Conservation (phyloP, 2,113 vertebrate species). For the Microcebus lehilahytsara region DNA sequence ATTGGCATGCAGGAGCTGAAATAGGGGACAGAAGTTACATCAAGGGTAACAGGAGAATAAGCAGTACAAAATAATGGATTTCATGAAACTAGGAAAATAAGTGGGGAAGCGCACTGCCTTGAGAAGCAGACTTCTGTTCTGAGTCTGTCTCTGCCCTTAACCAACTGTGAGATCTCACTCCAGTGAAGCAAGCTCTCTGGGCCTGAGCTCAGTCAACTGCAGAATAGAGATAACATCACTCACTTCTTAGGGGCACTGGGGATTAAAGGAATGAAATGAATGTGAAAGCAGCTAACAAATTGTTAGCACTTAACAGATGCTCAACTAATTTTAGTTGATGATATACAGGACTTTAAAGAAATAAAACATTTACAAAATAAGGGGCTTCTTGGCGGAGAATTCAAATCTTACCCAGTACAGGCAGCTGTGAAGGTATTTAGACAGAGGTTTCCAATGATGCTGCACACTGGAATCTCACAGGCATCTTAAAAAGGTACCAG, state of each 20-base stretch:
- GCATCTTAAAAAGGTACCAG: background rate
- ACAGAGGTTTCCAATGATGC: background rate
- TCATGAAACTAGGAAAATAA: background rate
- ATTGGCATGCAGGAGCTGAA: too few species aligned
- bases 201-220: background rate
- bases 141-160: too few species aligned
- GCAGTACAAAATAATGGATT: too few species aligned
- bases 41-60: background rate
- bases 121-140: background rate
- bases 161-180: background rate
- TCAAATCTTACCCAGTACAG: background rate
- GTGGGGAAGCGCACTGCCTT: background rate
- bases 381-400: background rate
- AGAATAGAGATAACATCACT: rapidly evolving
- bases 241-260: background rate
- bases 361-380: background rate
- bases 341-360: background rate
- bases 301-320: background rate
- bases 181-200: too few species aligned
- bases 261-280: background rate
- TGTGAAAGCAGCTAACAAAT: background rate
- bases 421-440: background rate
- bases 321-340: background rate
- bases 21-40: background rate
- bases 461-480: background rate